phyloP scores from a whole-genome alignment of 2,113 vertebrate species.

The Podarcis muralis region DNA sequence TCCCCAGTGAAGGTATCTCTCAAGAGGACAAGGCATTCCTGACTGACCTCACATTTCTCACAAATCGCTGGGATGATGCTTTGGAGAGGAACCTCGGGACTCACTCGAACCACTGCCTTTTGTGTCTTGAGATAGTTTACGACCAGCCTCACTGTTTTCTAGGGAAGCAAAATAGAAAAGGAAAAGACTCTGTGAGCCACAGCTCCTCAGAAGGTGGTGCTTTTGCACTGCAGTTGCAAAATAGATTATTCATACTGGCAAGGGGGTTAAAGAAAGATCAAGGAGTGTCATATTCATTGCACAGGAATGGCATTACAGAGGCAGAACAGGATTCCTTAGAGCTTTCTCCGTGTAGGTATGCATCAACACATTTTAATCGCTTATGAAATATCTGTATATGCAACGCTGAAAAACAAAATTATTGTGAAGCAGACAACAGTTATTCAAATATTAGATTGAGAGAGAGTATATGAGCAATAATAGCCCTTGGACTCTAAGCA shows the following conservation, averaged over 20 bases:
- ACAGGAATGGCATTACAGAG: background rate
- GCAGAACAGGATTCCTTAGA: background rate
- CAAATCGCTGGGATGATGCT: slow-evolving; percentile 89
- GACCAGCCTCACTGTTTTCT: slow-evolving; percentile 94
- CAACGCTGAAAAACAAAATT: background rate
- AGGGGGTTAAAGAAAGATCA: background rate
- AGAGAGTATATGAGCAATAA: background rate
- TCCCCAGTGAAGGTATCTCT: slow-evolving; percentile 83
- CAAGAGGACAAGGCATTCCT: slow-evolving; percentile 86
- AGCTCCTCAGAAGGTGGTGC: accelerated
- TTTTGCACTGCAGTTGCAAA: background rate
- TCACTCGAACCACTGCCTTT: slow-evolving; percentile 93
- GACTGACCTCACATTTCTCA: slow-evolving; percentile 92
- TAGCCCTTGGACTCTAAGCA: background rate
- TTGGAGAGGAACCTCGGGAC: slow-evolving; percentile 84
- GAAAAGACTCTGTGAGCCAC: background rate
- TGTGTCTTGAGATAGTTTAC: slow-evolving; percentile 93
- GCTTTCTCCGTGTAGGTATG: background rate
- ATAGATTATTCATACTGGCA: background rate
- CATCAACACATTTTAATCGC: background rate
- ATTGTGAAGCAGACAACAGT: background rate
- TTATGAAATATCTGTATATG: background rate
- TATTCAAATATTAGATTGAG: background rate
- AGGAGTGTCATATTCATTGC: background rate
- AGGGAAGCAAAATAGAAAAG: slow-evolving; percentile 30